phyloP scores from a whole-genome alignment of 2,113 vertebrate genomes.

The Fregetta grallaria region DNA sequence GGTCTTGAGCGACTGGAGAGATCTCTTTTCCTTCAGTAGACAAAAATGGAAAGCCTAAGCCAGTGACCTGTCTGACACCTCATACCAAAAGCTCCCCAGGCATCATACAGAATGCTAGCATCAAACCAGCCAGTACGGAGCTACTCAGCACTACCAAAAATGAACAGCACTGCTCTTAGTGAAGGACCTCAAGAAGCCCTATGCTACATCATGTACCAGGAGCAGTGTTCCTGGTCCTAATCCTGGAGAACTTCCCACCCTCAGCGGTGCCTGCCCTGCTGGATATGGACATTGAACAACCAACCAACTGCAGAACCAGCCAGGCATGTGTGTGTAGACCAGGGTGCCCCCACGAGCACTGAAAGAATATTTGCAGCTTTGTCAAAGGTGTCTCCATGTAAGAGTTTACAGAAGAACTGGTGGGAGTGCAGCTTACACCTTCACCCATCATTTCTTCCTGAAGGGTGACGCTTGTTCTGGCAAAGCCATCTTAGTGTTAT shows the following conservation, averaged over 20 bases:
- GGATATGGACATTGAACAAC: neutral
- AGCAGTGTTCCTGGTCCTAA: neutral
- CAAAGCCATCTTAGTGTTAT: neutral
- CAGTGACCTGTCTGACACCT: neutral
- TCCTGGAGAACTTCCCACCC: neutral
- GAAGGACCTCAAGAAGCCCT: neutral
- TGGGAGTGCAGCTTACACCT: neutral
- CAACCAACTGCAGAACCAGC: neutral
- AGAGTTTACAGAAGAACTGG: neutral
- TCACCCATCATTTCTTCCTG: neutral
- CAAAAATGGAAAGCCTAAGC: neutral
- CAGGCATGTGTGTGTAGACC: accelerated
- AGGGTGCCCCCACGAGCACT: accelerated
- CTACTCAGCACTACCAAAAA: neutral
- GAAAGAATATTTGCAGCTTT: neutral
- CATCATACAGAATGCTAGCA: neutral
- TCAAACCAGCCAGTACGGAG: neutral
- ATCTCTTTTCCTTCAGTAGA: neutral
- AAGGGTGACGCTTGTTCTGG: neutral
- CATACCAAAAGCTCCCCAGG: neutral
- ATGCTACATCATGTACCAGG: neutral
- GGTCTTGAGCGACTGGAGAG: neutral
- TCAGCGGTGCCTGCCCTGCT: neutral
- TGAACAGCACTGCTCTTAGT: accelerated
- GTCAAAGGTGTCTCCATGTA: neutral